phyloP scores from a whole-genome alignment of 2,888 invertebrate species.

The Hydrotaea cyrtoneurina region DNA sequence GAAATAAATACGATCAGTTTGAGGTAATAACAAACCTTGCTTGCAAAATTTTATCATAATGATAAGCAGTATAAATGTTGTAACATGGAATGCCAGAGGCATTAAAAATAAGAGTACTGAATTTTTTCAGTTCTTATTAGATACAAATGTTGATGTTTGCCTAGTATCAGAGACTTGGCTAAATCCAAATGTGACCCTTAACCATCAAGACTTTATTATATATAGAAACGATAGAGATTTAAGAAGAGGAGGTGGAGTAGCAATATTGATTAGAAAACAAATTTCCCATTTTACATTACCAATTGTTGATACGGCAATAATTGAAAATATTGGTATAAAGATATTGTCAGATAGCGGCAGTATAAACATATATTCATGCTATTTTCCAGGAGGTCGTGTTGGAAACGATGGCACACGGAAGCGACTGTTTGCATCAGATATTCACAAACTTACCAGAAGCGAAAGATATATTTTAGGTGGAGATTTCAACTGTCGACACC shows the following conservation, averaged over 20 bases:
- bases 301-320: background rate
- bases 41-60: background rate
- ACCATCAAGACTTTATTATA: background rate
- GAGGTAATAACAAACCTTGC: background rate
- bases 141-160: background rate
- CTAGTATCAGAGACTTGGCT: background rate
- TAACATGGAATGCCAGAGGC: slow-evolving; percentile 1
- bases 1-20: too few species aligned
- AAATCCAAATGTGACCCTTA: background rate
- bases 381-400: background rate
- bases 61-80: background rate
- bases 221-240: background rate
- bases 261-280: background rate
- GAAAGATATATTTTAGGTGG: too few species aligned
- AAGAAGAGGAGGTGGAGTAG: background rate
- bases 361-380: background rate
- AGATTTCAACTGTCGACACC: too few species aligned
- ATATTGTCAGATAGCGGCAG: background rate
- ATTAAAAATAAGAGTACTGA: background rate
- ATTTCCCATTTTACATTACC: background rate
- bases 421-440: background rate
- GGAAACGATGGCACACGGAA: background rate
- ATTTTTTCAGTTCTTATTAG: background rate
- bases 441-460: background rate
- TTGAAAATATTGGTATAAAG: background rate